Evolutionary conservation across 2,113 vertebrate species (phyloP).

Genomic region (Cathartes aura): DNA sequence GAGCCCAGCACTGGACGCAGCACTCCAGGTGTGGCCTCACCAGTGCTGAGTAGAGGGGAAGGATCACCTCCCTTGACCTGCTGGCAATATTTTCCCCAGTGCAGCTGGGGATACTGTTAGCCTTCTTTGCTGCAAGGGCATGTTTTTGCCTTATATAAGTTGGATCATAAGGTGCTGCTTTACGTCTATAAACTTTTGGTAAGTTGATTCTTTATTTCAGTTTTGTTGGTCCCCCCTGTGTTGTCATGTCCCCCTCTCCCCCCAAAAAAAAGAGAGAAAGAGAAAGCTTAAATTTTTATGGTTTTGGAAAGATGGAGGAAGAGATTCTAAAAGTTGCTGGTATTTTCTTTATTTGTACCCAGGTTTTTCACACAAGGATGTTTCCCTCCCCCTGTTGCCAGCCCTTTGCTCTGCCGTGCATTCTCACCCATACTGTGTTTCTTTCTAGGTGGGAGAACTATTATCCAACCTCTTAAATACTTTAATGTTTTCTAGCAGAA

Average conservation of each 20-base stretch:
- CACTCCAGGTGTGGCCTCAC: neutral
- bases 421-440: neutral
- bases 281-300: neutral
- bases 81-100: neutral
- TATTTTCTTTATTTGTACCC: neutral
- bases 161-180: neutral
- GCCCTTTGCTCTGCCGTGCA: neutral
- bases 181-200: neutral
- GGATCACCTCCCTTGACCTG: neutral
- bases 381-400: neutral
- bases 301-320: neutral
- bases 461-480: neutral
- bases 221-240: neutral
- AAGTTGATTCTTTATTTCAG: neutral
- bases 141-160: neutral
- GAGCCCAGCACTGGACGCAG: neutral
- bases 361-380: neutral
- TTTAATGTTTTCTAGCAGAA: neutral
- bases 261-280: neutral
- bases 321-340: neutral
- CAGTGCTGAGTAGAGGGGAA: neutral
- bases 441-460: neutral
- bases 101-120: neutral
- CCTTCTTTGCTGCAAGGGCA: neutral
- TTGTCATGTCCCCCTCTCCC: fast-evolving